Conservation (phyloP, 2,113 vertebrate species). For the Perca flavescens region DNA sequence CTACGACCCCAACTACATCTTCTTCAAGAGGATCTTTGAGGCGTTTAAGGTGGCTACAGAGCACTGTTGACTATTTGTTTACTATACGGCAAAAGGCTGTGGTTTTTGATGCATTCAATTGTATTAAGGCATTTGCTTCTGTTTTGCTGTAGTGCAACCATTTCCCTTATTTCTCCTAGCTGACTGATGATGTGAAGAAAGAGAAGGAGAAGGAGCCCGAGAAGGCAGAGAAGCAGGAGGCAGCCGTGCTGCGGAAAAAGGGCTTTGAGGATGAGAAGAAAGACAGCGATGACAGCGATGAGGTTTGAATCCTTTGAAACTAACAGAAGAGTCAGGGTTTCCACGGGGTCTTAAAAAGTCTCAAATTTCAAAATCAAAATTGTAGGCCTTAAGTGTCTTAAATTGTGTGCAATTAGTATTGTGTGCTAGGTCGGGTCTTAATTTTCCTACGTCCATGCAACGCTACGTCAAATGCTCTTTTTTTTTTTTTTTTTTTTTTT, state of each 20-base stretch:
- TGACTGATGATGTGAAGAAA: slow-evolving; percentile 93
- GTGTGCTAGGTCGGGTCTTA: too few species aligned
- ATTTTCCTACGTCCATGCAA: too few species aligned
- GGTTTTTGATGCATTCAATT: background rate
- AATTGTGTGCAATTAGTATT: too few species aligned
- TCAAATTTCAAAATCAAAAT: too few species aligned
- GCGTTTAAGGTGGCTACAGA: slow-evolving; percentile 88
- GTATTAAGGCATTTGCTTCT: background rate
- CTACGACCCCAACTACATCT: slow-evolving; percentile 93
- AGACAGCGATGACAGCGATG: slow-evolving; percentile 91
- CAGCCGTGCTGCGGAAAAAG: slow-evolving; percentile 86
- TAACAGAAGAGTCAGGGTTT: too few species aligned
- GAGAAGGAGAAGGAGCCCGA: slow-evolving; percentile 95
- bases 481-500: too few species aligned
- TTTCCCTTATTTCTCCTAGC: slow-evolving; percentile 58
- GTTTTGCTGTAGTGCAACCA: background rate
- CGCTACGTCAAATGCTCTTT: too few species aligned
- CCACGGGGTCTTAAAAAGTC: too few species aligned
- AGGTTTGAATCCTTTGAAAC: slow-evolving; percentile 69
- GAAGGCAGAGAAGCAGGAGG: slow-evolving; percentile 88
- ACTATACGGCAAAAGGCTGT: too few species aligned
- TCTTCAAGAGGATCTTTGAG: slow-evolving; percentile 95
- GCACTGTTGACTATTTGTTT: background rate
- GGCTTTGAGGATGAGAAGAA: slow-evolving; percentile 90
- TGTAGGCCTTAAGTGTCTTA: too few species aligned